Conservation (phyloP, 2,888 invertebrate genomes). For the Taphrorychus bicolor region DNA sequence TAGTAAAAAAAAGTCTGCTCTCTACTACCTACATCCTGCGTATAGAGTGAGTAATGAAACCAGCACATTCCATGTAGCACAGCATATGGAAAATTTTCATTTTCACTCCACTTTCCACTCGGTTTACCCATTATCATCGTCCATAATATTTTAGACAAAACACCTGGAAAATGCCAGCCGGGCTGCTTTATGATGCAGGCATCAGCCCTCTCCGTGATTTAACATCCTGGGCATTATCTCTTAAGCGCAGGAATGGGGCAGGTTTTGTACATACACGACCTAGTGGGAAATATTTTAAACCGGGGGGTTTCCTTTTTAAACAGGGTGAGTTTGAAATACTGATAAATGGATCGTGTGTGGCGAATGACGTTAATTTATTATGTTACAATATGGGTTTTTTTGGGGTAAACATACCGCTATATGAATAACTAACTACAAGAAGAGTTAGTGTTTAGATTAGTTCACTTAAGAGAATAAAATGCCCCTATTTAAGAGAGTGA, state of each 20-base stretch:
- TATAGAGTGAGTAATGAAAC: background rate
- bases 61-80: background rate
- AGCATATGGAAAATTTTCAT: background rate
- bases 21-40: no score
- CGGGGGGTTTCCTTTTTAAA: background rate
- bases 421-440: no score
- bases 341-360: no score
- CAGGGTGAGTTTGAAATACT: no score
- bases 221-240: slow-evolving; percentile 14
- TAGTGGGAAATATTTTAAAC: background rate
- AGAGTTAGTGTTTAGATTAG: no score
- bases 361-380: no score
- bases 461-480: no score
- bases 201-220: slow-evolving; percentile 23
- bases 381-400: no score
- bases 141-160: slow-evolving; percentile 14
- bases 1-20: no score
- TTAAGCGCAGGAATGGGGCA: background rate
- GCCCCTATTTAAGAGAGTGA: no score
- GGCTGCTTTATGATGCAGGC: slow-evolving; percentile 16
- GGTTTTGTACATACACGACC: background rate
- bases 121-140: slow-evolving; percentile 21
- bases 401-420: no score
- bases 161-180: slow-evolving; percentile 17
- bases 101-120: slow-evolving; percentile 12